Evolutionary conservation across 1,140 invertebrate genomes (phyloP).

Genomic region (Musca domestica): DNA sequence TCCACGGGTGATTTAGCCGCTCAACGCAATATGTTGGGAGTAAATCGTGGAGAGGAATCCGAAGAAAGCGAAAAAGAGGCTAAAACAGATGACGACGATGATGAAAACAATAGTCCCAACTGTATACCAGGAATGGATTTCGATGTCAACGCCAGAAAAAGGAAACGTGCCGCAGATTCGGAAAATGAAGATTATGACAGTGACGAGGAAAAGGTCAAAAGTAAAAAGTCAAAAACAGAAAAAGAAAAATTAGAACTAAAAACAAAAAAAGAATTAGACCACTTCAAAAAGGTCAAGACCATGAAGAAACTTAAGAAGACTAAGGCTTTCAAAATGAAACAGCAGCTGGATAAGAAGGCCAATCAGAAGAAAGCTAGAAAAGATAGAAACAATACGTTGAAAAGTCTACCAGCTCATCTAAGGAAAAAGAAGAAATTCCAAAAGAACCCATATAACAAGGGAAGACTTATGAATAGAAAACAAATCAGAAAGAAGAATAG

Average conservation of each 20-base stretch:
- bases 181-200: slow-evolving; percentile 24
- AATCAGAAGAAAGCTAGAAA: slow-evolving; percentile 61
- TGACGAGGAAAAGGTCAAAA: slow-evolving; percentile 27
- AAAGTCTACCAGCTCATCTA: slow-evolving; percentile 43
- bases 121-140: slow-evolving; percentile 62
- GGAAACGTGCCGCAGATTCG: slow-evolving; percentile 18
- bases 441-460: slow-evolving; percentile 39
- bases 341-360: slow-evolving; percentile 63
- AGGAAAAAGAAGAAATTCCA: slow-evolving; percentile 39
- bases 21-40: slow-evolving; percentile 67
- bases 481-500: slow-evolving; percentile 35
- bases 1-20: slow-evolving; percentile 64
- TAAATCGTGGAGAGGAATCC: slow-evolving; percentile 60
- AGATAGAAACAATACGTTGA: slow-evolving; percentile 44
- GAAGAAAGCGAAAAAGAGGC: slow-evolving; percentile 51
- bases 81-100: slow-evolving; percentile 49
- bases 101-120: slow-evolving; percentile 43
- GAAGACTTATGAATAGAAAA: slow-evolving; percentile 39
- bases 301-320: slow-evolving; percentile 69
- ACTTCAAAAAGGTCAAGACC: slow-evolving; percentile 64
- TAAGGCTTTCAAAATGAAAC: slow-evolving; percentile 71
- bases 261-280: slow-evolving; percentile 66
- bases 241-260: slow-evolving; percentile 45
- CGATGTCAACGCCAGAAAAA: slow-evolving; percentile 38
- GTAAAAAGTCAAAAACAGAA: slow-evolving; percentile 21